Percentiles rank a stretch among this genome's conserved stretches.
Evolutionary conservation across 23 tunicate genomes (phyloP).

Genomic region (Botrylloides violaceus): DNA sequence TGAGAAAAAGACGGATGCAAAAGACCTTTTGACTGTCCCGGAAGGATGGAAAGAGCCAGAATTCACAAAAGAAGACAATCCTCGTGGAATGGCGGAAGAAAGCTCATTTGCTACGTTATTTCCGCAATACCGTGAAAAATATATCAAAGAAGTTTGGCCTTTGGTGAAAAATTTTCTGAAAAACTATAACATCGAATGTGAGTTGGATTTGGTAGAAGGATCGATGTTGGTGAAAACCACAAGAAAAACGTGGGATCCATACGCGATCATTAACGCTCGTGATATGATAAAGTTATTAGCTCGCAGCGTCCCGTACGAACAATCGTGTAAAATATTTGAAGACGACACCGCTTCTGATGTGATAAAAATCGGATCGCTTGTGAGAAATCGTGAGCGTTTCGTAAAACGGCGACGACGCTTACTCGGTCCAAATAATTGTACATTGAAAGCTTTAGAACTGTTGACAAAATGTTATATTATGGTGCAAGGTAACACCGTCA

Average conservation of each 20-base stretch:
- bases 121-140: constrained; percentile 93
- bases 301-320: constrained; percentile 85
- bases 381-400: constrained; percentile 78
- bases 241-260: constrained; percentile 96
- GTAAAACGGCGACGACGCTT: constrained; percentile 87
- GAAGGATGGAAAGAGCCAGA: constrained; percentile 84
- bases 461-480: constrained; percentile 82
- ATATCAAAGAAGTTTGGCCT: constrained; percentile 93
- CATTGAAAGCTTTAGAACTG: constrained; percentile 88
- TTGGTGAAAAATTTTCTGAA: constrained; percentile 77
- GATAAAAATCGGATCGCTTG: constrained; percentile 67
- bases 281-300: constrained; percentile 83
- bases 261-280: constrained; percentile 84
- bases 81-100: constrained; percentile 80
- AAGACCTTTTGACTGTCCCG: constrained; percentile 58
- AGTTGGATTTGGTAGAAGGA: constrained; percentile 85
- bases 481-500: constrained; percentile 93
- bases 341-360: constrained; percentile 83
- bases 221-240: constrained; percentile 90
- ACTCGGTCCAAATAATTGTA: constrained; percentile 88
- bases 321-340: constrained; percentile 78
- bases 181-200: constrained; percentile 62
- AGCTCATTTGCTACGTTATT: constrained; percentile 85
- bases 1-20: constrained; percentile 26
- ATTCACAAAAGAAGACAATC: constrained; percentile 77